Evolutionary conservation across 2,113 vertebrate genomes (phyloP), one percentile per base, ranked within the genome.

Genomic region (Psittacus erithacus): DNA sequence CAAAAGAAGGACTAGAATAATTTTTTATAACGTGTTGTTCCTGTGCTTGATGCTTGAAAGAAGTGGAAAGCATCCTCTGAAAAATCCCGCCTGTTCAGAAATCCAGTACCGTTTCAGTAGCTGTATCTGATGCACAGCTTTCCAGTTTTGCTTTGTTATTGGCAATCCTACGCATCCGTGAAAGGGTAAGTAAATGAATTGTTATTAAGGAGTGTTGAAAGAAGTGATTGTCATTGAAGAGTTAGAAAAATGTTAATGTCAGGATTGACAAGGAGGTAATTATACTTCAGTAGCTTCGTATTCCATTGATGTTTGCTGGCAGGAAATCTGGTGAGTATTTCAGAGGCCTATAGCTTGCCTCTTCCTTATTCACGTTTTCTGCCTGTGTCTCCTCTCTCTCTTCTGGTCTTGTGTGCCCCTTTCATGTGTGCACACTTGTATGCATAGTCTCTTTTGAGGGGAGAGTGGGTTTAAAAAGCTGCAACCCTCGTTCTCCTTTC

Each of bases 161-260:
- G 96, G 86, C 93, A 95, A 53, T 60, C 65, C 79, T 88, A 47
- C 74, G 49, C 64, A 85, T 81, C 82, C 0, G 1, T 25, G 59
- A 90, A 97, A 96, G 95, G 95, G 89, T 93, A 74, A 96, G 94
- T 97, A 97, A 96, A 95, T 92, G 82, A 94, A 94, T 96, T 96
- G 90, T 97, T 97, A 95, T 97, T 97, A 96, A 95, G 52, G 68
- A 91, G 93, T 62, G 91, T 81, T 88, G 92, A 95, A 96, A 95
- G 94, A 95, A 90, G 94, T 95, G 88, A 96, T 93, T 98, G 95
- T 97, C 92, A 93, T 63, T 78, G 55, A 92, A 96, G 82, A 96
- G 75, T 87, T 85, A 52, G 39, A 74, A 93, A 97, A 97, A 86
- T 53, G 90, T 90, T 97, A 73, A 95, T 93, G 95, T 95, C 80